A percentile compares a stretch with the other conserved stretches of the same genome.
Conservation (phyloP, 1,140 invertebrate genomes). For the Diabrotica undecimpunctata region DNA sequence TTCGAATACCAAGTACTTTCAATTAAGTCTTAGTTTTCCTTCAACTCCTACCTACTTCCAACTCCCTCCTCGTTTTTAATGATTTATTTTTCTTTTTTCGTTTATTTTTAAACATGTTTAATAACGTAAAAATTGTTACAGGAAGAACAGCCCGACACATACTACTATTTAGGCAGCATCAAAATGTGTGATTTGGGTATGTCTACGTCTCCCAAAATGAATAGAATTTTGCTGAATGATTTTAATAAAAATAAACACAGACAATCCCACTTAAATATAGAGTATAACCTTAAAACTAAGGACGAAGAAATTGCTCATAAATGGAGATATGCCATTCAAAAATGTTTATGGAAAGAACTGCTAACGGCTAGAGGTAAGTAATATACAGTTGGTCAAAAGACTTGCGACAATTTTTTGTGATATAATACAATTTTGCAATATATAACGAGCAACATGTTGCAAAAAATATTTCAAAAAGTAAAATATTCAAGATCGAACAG, state of each 20-base stretch:
- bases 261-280: background rate
- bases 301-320: background rate
- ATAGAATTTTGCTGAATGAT: slow-evolving; percentile 7
- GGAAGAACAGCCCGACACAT: slow-evolving; percentile 8
- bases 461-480: no score
- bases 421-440: no score
- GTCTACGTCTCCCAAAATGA: background rate
- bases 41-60: no score
- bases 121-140: background rate
- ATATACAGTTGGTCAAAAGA: background rate
- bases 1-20: no score
- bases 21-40: no score
- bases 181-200: slow-evolving; percentile 11
- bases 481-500: no score
- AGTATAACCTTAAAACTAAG: slow-evolving; percentile 14
- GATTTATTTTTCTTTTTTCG: no score
- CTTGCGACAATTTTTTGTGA: no score
- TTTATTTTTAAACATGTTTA: no score
- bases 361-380: slow-evolving; percentile 7
- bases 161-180: slow-evolving; percentile 15
- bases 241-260: slow-evolving; percentile 11
- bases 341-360: slow-evolving; percentile 16
- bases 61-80: no score
- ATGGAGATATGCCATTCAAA: slow-evolving; percentile 16
- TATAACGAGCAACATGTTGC: no score